Conservation (phyloP, 2,888 invertebrate genomes). For the Eupithecia centaureata region DNA sequence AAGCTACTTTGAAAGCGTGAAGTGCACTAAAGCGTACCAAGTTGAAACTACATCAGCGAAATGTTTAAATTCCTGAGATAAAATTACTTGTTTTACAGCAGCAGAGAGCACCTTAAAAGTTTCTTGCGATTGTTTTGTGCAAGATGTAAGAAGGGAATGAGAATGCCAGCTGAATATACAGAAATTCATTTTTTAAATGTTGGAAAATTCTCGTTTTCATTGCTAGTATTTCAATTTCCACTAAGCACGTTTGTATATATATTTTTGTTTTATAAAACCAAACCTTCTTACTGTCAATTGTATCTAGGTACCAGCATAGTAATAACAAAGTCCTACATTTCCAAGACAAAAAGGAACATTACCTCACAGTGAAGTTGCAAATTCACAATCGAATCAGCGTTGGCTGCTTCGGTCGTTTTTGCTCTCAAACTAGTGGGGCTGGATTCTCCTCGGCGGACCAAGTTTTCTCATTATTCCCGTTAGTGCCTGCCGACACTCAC, state of each 20-base stretch:
- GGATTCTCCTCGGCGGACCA: constrained; percentile 63
- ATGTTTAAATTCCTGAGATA: constrained; percentile 52
- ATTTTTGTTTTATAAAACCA: neutral
- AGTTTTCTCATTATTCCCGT: constrained; percentile 81
- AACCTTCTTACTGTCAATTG: neutral
- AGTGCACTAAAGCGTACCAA: constrained; percentile 51
- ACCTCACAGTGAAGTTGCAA: constrained; percentile 41
- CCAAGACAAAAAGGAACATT: constrained; percentile 23
- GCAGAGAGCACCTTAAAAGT: constrained; percentile 37
- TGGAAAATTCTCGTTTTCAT: neutral
- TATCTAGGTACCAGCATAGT: neutral
- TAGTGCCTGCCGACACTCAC: constrained; percentile 65
- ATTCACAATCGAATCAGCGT: constrained; percentile 57
- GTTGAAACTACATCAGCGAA: constrained; percentile 51
- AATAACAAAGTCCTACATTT: constrained; percentile 3
- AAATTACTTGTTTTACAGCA: constrained; percentile 56
- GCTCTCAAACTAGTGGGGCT: constrained; percentile 51
- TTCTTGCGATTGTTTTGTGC: constrained; percentile 34
- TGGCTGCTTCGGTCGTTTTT: constrained; percentile 57
- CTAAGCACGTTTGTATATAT: neutral
- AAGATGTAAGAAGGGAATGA: constrained; percentile 14
- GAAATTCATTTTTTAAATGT: constrained; percentile 4
- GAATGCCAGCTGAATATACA: constrained; percentile 23
- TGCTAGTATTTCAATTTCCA: neutral
- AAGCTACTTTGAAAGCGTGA: constrained; percentile 46